A percentile compares a stretch with the other conserved stretches of the same genome.
phyloP scores from a whole-genome alignment of 2,113 vertebrate species.

The Halichoeres trimaculatus region DNA sequence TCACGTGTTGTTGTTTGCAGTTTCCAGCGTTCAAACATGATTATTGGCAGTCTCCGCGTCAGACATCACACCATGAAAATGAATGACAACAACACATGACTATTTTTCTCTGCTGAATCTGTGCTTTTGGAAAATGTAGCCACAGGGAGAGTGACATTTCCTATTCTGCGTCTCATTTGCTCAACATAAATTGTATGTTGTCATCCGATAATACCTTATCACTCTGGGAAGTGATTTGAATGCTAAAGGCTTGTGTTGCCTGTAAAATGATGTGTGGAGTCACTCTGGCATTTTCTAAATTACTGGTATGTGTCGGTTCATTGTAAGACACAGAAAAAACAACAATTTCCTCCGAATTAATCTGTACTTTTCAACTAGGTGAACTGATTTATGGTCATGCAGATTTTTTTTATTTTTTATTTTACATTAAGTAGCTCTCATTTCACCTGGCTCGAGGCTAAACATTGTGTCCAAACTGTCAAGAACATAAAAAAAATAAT shows the following conservation, averaged over 20 bases:
- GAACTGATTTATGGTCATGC: not conserved
- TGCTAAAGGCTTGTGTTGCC: slow-evolving; percentile 49
- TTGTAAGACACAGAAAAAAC: slow-evolving; percentile 1
- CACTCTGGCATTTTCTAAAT: slow-evolving; percentile 48
- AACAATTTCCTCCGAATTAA: slow-evolving; percentile 10
- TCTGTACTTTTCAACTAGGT: slow-evolving; percentile 10
- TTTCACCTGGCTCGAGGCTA: not conserved
- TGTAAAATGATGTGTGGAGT: slow-evolving; percentile 49
- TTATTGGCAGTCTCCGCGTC: slow-evolving; percentile 45
- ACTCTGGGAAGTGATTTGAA: slow-evolving; percentile 53
- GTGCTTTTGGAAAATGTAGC: slow-evolving; percentile 43
- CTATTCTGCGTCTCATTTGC: slow-evolving; percentile 62
- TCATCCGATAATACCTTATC: slow-evolving; percentile 64
- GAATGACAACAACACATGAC: slow-evolving; percentile 53
- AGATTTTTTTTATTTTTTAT: too few relatives aligned
- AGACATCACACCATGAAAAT: slow-evolving; percentile 43
- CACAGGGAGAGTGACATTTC: slow-evolving; percentile 60
- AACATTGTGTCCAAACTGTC: not conserved
- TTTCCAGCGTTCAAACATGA: slow-evolving; percentile 34
- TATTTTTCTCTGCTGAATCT: slow-evolving; percentile 47
- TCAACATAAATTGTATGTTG: slow-evolving; percentile 69
- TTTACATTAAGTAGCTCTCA: not conserved
- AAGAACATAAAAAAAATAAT: too few relatives aligned
- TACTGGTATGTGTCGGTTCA: slow-evolving; percentile 25
- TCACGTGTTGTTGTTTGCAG: slow-evolving; percentile 16